phyloP scores from a whole-genome alignment of 2,797 vertebrate species.

The Labeo calbasu region DNA sequence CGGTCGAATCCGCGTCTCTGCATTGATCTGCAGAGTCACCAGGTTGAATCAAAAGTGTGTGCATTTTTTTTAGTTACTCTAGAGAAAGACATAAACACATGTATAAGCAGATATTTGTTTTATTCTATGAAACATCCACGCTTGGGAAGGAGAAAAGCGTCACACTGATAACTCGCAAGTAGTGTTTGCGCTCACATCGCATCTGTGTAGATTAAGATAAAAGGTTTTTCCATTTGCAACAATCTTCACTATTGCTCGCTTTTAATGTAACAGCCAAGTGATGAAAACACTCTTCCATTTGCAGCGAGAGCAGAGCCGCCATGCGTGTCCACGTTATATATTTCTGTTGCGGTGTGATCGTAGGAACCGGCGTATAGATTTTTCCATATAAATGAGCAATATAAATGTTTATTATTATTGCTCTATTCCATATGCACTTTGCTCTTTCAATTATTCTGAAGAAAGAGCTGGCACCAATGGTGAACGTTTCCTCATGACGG shows the following conservation, averaged over 20 bases:
- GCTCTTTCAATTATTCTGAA: constrained; percentile 58
- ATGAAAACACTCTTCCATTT: constrained; percentile 46
- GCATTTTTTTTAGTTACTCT: neutral
- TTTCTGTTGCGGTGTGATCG: constrained; percentile 40
- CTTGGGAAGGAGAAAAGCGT: neutral
- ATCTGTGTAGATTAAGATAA: constrained; percentile 45
- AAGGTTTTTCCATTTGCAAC: constrained; percentile 33
- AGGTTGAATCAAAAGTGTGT: neutral
- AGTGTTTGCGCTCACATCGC: constrained; percentile 17
- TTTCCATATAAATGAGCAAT: constrained; percentile 61
- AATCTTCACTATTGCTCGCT: constrained; percentile 30
- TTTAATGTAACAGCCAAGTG: constrained; percentile 31
- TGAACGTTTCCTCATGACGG: neutral
- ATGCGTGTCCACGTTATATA: constrained; percentile 49
- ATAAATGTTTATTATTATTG: constrained; percentile 60
- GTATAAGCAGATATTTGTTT: constrained; percentile 21
- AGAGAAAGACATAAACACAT: constrained; percentile 6
- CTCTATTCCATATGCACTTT: constrained; percentile 50
- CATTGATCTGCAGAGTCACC: constrained; percentile 35
- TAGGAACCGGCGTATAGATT: constrained; percentile 39
- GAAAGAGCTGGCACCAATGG: constrained; percentile 66
- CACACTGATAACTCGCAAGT: neutral
- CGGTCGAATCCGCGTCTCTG: neutral
- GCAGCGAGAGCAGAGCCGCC: constrained; percentile 21
- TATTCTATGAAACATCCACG: neutral